Conservation (phyloP, 2,113 vertebrate species). For the Hydropotes inermis region DNA sequence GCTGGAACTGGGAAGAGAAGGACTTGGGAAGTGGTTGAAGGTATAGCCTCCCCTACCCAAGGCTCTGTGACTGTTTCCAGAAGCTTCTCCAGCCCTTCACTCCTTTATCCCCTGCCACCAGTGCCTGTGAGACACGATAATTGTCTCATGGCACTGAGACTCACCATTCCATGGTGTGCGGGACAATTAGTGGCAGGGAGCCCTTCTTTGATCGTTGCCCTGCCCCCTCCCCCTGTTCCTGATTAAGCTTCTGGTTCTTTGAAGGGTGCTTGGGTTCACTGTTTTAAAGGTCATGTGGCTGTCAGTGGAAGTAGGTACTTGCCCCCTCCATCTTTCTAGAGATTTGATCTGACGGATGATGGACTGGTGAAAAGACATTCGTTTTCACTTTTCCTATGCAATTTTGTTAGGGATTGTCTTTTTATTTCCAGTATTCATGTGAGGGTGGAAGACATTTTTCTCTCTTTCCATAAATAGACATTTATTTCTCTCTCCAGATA, state of each 20-base stretch:
- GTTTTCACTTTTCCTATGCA: neutral
- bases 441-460: neutral
- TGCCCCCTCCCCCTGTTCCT: fast-evolving
- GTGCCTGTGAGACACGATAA: neutral
- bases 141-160: neutral
- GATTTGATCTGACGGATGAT: neutral
- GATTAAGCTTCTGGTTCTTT: neutral
- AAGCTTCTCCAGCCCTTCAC: neutral
- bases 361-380: neutral
- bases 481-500: neutral
- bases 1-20: neutral
- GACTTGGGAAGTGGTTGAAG: neutral
- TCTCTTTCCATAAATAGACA: neutral
- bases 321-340: neutral
- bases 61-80: neutral
- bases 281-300: neutral
- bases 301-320: neutral
- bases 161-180: fast-evolving
- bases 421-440: neutral
- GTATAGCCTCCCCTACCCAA: neutral
- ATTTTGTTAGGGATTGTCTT: neutral
- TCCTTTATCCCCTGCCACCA: neutral
- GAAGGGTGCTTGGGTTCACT: neutral
- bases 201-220: neutral
- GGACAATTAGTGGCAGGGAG: fast-evolving